These are phyloP conservation scores for Eretmochelys imbricata DNA, from an alignment of 2,113 vertebrate genomes.

Conservation along the genomic window DNA sequence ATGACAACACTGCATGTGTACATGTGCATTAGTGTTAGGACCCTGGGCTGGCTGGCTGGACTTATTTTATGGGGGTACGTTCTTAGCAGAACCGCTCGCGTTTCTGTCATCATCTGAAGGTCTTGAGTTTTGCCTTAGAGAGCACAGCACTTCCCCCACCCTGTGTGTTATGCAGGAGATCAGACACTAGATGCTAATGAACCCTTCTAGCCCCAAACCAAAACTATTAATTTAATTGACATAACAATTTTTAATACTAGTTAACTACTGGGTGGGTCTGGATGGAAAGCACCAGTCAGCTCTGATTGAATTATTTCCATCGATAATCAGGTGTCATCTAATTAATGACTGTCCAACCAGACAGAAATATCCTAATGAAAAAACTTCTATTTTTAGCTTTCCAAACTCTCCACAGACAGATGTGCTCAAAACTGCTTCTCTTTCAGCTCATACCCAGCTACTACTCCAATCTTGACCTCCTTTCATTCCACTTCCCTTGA, in stretches of 20 bases:
- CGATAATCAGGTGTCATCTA: background rate
- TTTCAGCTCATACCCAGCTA: background rate
- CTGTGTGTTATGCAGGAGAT: rapidly evolving
- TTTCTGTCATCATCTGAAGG: background rate
- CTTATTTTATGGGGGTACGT: rapidly evolving
- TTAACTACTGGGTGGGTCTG: background rate
- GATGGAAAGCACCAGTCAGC: background rate
- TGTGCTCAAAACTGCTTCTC: rapidly evolving
- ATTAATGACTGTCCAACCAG: background rate
- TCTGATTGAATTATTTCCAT: background rate
- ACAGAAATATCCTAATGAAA: background rate
- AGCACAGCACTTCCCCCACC: rapidly evolving
- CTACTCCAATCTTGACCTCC: background rate
- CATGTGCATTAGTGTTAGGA: background rate
- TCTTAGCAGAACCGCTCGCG: background rate
- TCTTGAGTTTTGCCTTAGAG: background rate
- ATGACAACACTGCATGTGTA: background rate
- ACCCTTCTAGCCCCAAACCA: background rate
- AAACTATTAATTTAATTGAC: background rate
- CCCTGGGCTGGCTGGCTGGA: background rate
- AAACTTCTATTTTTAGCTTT: background rate
- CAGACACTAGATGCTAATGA: background rate
- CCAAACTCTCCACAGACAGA: background rate
- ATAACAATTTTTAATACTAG: background rate
- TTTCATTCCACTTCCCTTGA: background rate